Evolutionary conservation across 2,797 vertebrate genomes (phyloP).

Genomic region (Triplophysa yarkandensis): DNA sequence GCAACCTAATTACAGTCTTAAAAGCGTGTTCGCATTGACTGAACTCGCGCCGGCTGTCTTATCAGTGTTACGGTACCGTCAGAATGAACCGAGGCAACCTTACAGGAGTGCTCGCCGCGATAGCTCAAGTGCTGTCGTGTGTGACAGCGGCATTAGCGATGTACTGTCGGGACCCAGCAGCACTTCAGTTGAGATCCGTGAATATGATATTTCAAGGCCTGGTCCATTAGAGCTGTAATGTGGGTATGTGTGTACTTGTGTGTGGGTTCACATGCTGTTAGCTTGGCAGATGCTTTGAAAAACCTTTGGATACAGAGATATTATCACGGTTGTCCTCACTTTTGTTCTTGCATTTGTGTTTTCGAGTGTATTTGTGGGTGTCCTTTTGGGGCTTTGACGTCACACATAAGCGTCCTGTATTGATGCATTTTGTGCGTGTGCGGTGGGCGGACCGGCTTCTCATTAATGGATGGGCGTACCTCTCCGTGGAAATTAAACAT

Average conservation of each 20-base stretch:
- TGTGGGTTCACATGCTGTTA: conserved; percentile 11
- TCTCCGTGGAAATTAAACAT: conserved; percentile 56
- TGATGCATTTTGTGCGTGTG: conserved; percentile 16
- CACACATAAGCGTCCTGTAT: too few relatives aligned
- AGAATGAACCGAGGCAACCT: conserved; percentile 22
- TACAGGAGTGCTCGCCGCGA: not conserved
- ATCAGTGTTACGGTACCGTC: conserved; percentile 2
- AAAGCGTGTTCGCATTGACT: not conserved
- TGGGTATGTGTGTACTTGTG: not conserved
- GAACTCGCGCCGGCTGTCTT: not conserved
- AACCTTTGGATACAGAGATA: conserved; percentile 25
- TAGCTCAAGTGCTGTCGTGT: conserved; percentile 30
- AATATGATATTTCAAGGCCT: conserved; percentile 27
- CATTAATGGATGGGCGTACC: conserved; percentile 37
- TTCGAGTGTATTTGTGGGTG: not conserved
- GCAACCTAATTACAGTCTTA: conserved; percentile 4
- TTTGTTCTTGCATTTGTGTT: not conserved
- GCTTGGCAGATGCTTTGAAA: conserved; percentile 16
- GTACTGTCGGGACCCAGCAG: conserved; percentile 28
- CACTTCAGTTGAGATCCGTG: conserved; percentile 25
- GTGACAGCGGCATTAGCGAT: conserved; percentile 24
- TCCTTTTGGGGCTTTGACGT: not conserved
- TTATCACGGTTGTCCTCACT: not conserved
- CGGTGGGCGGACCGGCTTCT: conserved; percentile 6
- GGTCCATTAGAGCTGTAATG: conserved; percentile 26